Evolutionary conservation across 2,888 invertebrate genomes (phyloP), one percentile per base, ranked within the genome.

Genomic region (Torymus aiolomorphi): DNA sequence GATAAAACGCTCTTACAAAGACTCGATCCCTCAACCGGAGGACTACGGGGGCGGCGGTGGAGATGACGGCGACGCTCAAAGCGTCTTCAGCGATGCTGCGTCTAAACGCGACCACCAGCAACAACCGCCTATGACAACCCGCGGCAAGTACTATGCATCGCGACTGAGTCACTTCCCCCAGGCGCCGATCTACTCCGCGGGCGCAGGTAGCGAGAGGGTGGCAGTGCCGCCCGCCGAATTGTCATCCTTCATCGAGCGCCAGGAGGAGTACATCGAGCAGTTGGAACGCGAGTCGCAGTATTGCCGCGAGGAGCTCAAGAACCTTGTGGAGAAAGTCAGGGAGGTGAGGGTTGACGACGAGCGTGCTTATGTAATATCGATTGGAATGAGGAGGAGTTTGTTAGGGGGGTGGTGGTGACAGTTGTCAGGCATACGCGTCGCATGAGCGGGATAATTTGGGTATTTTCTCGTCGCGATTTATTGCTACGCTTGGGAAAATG

Each of bases 191-290:
- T 51, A 13, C 13, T 51, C 56, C 14, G 49, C 69, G 13, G 14
- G 10, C 16, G 2, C 56, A 4, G 59, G 16, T 4, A 54, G 18
- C 31, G 81, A 66, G 67, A 81, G 24, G 76, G 14, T 76, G 20
- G 67, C 65, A 4, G n/a, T 62, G 49, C 88, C 88, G 3, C 88
- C 88, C 0, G 94, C 94, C 14, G 96, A 96, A 88, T 92, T 96
- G 63, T 92, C 95, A 89, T 93, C 94, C 84, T 96, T 96, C 86
- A 95, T 96, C 67, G 95, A 96, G 89, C 94, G 95, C 82, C 96
- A 97, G 85, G 96, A 96, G 86, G 96, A 96, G 85, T 96, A 97
- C 86, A 96, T 97, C 70, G 95, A 96, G 82, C 96, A 97, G 88
- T 89, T 97, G 71, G 96, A 97, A 88, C 93, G 95, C 84, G 96